phyloP scores from a whole-genome alignment of 2,113 vertebrate genomes.

The Otus sunia region DNA sequence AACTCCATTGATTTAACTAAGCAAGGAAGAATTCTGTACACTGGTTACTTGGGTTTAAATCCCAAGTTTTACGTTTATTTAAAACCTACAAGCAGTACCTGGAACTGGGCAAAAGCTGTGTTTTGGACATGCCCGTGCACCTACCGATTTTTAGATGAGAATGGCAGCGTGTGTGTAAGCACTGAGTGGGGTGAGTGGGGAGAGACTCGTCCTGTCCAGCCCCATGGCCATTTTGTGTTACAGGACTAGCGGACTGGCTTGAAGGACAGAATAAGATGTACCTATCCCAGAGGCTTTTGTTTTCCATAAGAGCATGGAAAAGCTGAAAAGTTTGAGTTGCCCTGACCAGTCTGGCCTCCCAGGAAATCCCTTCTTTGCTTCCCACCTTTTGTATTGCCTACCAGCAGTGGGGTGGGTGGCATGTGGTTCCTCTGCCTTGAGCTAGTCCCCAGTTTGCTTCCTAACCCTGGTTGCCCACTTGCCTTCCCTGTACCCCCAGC shows the following conservation, averaged over 20 bases:
- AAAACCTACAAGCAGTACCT: not conserved
- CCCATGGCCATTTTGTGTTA: fast-evolving
- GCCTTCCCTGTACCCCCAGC: not conserved
- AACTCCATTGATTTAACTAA: not conserved
- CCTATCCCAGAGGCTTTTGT: not conserved
- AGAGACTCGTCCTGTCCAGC: not conserved
- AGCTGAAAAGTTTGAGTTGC: not conserved
- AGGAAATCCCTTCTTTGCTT: not conserved
- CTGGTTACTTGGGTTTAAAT: not conserved
- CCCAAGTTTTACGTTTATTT: not conserved
- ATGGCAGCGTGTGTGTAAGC: fast-evolving
- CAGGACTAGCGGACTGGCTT: not conserved
- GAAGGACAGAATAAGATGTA: not conserved
- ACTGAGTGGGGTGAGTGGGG: fast-evolving
- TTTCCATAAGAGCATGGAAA: fast-evolving
- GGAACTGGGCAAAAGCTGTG: not conserved
- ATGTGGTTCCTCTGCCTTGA: not conserved
- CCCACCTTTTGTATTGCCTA: not conserved
- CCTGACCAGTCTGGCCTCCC: not conserved
- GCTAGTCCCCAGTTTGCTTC: not conserved
- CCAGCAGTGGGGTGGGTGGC: not conserved
- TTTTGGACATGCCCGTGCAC: not conserved
- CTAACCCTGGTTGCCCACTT: not conserved
- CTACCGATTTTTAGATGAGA: fast-evolving
- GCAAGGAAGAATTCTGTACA: not conserved